Percentiles rank a stretch among this genome's conserved stretches.
phyloP scores from a whole-genome alignment of 2,113 vertebrate genomes.

The Nothobranchius furzeri region DNA sequence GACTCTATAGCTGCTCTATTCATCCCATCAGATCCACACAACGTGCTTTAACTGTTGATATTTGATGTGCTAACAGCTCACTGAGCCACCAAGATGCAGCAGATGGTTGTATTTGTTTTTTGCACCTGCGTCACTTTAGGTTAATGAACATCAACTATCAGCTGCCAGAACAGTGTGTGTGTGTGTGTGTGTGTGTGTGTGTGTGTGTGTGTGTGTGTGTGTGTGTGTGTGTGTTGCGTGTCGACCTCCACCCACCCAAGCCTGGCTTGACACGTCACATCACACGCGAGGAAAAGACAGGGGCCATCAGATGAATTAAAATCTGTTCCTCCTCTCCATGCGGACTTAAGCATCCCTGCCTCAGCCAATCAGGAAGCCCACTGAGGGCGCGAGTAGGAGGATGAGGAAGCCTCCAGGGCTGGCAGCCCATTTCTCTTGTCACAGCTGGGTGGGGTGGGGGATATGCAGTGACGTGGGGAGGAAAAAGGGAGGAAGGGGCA shows the following conservation, averaged over 20 bases:
- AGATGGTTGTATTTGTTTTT: constrained; percentile 4
- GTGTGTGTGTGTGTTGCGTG: background rate
- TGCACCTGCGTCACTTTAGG: constrained; percentile 27
- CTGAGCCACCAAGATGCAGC: constrained; percentile 7
- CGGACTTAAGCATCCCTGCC: constrained; percentile 50
- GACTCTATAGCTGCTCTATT: background rate
- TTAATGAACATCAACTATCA: constrained; percentile 30
- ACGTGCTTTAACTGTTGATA: background rate
- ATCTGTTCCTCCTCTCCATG: constrained; percentile 53
- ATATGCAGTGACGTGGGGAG: constrained; percentile 28
- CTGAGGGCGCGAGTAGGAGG: constrained; percentile 37
- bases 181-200: background rate
- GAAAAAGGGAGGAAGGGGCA: constrained; percentile 11
- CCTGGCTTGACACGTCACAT: constrained; percentile 50
- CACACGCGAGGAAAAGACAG: constrained; percentile 47
- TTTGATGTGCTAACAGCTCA: background rate
- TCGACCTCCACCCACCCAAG: constrained; percentile 41
- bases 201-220: constrained; percentile 1
- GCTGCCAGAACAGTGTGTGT: constrained; percentile 12
- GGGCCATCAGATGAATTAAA: constrained; percentile 76
- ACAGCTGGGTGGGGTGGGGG: constrained; percentile 74
- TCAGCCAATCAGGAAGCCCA: constrained; percentile 59
- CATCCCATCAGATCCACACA: background rate
- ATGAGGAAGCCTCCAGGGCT: constrained; percentile 36
- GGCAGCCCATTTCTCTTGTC: constrained; percentile 63